phyloP scores from a whole-genome alignment of 2,113 vertebrate genomes.

The Spilogale gracilis region DNA sequence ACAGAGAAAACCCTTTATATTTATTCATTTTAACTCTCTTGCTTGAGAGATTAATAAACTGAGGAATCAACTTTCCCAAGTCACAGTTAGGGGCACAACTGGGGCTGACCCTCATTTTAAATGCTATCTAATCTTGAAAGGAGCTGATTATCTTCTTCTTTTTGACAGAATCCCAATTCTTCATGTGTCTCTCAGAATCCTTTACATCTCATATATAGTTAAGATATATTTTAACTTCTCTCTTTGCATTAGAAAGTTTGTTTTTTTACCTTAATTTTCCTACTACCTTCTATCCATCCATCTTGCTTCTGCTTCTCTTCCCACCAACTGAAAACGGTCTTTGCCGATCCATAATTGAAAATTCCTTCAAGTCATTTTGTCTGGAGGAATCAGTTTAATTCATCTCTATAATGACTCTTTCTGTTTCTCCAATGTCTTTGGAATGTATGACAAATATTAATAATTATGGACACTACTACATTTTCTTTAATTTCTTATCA shows the following conservation, averaged over 20 bases:
- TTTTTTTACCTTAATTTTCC: not conserved
- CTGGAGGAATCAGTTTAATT: not conserved
- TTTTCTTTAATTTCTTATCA: not conserved
- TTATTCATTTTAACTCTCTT: conserved; percentile 27
- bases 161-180: not conserved
- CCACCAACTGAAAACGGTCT: not conserved
- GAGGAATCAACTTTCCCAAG: not conserved
- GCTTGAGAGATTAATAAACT: conserved; percentile 3
- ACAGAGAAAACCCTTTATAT: not conserved
- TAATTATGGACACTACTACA: not conserved
- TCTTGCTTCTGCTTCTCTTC: not conserved
- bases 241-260: not conserved
- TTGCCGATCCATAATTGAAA: not conserved
- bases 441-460: not conserved
- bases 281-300: not conserved
- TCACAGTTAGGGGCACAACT: not conserved
- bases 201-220: not conserved
- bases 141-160: not conserved
- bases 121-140: not conserved
- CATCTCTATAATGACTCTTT: not conserved
- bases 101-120: not conserved
- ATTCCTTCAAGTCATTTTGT: not conserved
- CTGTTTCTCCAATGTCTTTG: not conserved
- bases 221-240: not conserved
- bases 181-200: not conserved